Base-by-base conservation (phyloP, 2,797 vertebrate species). In the Sebastiscus albofasciatus region DNA sequence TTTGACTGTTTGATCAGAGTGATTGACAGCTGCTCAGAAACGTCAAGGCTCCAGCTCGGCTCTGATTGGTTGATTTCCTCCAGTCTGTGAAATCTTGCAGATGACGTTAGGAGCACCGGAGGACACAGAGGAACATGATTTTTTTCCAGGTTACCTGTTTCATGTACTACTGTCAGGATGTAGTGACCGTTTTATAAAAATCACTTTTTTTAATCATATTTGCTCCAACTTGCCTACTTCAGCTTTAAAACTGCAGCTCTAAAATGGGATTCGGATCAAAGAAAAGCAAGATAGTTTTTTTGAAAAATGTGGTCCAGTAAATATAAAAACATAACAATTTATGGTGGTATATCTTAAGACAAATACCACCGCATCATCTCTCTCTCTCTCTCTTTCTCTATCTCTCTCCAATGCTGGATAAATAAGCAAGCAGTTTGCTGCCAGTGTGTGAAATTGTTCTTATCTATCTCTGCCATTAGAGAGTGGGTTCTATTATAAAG, bases 381-480 rank as follows among this genome's bases (percentile, higher is more conserved):
- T 42, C 14, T 46, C 16, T 49, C 42, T 16, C 42, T 52, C 46
- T 49, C 6, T 49, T 6, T 49, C 42, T 26, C 10, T 78, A 77
- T 49, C 67, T 76, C 60, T 58, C 73, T 77, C 85, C 83, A 75
- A 91, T 88, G 81, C 75, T 56, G 86, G 82, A 90, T 91, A 91
- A 91, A 93, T 91, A 92, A 90, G 90, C 86, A 91, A 67, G 75
- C 73, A 5, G 46, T 78, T 84, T 75, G 74, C 87, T 88, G 90
- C 90, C 92, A 89, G 73, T 74, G 83, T 84, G 91, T 80, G 86
- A 94, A 94, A 94, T 90, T 87, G 91, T 90, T 85, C 90, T 94
- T 93, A 94, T 96, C 93, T 93, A 83, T 94, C 92, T 95, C 89
- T 93, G 93, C 92, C 92, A 93, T 95, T 94, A 94, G 83, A 92